Evolutionary conservation across 2,888 invertebrate species (phyloP).

Genomic region (Tipula unca): DNA sequence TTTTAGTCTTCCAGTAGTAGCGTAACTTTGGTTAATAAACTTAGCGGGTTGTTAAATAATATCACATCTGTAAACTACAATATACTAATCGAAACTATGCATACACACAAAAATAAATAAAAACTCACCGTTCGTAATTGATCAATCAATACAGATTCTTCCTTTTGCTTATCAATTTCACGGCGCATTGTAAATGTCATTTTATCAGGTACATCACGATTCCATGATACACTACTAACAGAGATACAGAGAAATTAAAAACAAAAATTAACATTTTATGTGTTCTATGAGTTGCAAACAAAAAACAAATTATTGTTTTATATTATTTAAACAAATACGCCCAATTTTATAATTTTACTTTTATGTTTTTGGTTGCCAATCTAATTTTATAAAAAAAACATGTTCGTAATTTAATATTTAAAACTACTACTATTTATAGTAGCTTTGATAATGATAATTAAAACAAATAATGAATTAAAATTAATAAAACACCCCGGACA

Average conservation of each 20-base stretch:
- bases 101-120: not conserved
- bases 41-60: too few relatives aligned
- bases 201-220: conserved; percentile 63
- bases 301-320: not conserved
- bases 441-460: not conserved
- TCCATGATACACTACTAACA: conserved; percentile 54
- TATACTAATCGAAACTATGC: too few relatives aligned
- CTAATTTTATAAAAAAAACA: not conserved
- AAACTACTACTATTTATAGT: not conserved
- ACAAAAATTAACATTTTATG: not conserved
- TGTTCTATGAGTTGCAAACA: conserved; percentile 17
- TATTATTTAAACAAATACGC: conserved; percentile 24
- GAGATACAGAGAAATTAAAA: not conserved
- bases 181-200: conserved; percentile 87
- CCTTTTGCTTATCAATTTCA: conserved; percentile 83
- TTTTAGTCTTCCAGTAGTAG: too few relatives aligned
- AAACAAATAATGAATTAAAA: too few relatives aligned
- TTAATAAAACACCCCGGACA: not conserved
- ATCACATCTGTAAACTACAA: too few relatives aligned
- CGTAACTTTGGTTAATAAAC: too few relatives aligned
- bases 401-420: not conserved
- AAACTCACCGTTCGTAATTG: conserved; percentile 73
- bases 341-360: conserved; percentile 24
- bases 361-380: not conserved
- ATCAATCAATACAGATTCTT: conserved; percentile 76